Base-by-base conservation (phyloP, 2,797 vertebrate species). In the Hydrocynus forskahlii region DNA sequence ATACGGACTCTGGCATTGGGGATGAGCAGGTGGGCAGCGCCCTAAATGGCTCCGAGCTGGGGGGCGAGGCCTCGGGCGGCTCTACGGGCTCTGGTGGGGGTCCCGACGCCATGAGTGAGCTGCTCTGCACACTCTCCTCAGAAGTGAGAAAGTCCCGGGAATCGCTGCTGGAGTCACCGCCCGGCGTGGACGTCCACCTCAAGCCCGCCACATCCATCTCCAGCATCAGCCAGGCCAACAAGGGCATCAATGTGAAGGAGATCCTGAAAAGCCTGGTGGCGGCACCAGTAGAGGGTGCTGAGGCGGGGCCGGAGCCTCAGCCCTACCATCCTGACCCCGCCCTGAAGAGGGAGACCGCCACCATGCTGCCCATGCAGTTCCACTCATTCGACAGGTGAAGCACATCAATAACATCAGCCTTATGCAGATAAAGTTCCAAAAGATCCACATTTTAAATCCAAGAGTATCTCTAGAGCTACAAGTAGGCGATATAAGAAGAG, bases 191-290 rank as follows among this genome's bases (percentile, higher is more conserved):
- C 82, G 87, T 94, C 19, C 75, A 66, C 16, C 29, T 96, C 74
- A 96, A 96, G 76, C 92, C 97, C 0, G 94, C 97, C 12, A 94
- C 97, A 0, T 98, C 98, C 0, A 98, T 99, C 93, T 97, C 97
- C 82, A 99, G 97, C 91, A 97, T 99, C 88, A 98, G 97, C 90
- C 97, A 99, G 89, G 89, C 93, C 78, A 97, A 95, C 90, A 99
- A 99, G 94, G 97, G 97, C 91, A 99, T 99, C 89, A 99, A 99
- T 80, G 97, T 99, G 54, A 99, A 97, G 91, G 98, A 99, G 93
- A 99, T 99, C 89, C 83, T 99, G 81, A 99, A 99, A 92, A 99
- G 98, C 85, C 92, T 99, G 63, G 98, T 99, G 87, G 98, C 98
- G 0, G 96, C 97, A 10, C 98, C 98, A 0, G 93, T 98, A 16